Evolutionary conservation across 2,113 vertebrate species (phyloP).

Genomic region (Thoracochromis brauschi): DNA sequence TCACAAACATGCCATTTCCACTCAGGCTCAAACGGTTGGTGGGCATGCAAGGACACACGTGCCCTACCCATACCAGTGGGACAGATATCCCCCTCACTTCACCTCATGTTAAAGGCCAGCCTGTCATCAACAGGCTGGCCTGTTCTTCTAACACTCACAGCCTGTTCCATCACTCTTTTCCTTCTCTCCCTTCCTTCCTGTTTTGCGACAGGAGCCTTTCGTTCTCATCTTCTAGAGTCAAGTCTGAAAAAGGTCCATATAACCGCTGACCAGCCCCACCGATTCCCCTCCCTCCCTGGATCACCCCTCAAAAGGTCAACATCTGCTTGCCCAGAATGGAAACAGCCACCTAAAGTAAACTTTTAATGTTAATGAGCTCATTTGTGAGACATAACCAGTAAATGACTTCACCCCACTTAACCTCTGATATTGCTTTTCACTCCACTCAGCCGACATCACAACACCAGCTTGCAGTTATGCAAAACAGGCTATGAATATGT

Average conservation of each 20-base stretch:
- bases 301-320: not conserved
- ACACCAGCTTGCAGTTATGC: constrained; percentile 9
- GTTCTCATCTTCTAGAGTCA: not conserved
- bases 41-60: not conserved
- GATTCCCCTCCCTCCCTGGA: not conserved
- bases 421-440: constrained; percentile 4
- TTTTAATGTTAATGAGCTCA: not conserved
- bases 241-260: not conserved
- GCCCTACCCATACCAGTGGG: not conserved
- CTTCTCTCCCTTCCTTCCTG: not conserved
- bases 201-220: not conserved
- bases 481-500: constrained; percentile 41
- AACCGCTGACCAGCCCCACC: not conserved
- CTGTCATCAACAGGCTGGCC: constrained; percentile 3
- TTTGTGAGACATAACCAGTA: not conserved
- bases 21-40: not conserved
- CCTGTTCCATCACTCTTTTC: not conserved
- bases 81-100: constrained; percentile 26
- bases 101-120: constrained; percentile 10
- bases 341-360: not conserved
- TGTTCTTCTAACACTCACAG: not conserved
- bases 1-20: not conserved
- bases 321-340: not conserved
- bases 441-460: not conserved
- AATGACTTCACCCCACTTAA: constrained; percentile 24